Base-by-base conservation (phyloP, 2,797 vertebrate genomes). In the Sebastes diploproa region DNA sequence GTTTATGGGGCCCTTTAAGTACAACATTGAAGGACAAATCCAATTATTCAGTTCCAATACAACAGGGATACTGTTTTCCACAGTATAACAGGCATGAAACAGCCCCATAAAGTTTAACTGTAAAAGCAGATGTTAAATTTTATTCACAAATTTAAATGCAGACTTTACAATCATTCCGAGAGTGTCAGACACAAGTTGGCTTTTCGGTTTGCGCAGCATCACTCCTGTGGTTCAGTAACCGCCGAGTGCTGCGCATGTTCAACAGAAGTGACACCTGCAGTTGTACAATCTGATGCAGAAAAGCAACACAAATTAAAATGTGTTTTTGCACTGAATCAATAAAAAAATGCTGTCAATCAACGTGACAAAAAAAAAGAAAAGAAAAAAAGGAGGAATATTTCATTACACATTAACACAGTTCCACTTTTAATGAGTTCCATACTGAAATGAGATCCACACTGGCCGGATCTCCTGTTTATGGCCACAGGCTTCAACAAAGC, bases 151-250 rank as follows among this genome's bases (percentile, higher is more conserved):
- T 89, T 86, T 70, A 52, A 85, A 85, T 80, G 86, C 60, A 85
- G 78, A 38, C 6, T 52, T 92, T 91, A 94, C 93, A 95, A 94
- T 95, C 91, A 78, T 83, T 87, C 89, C 81, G 80, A 87, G 87
- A 86, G 78, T 75, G 85, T 92, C 86, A 87, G 90, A 88, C 79
- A 89, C 58, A 71, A 74, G 81, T 79, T 87, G 83, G 81, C 86
- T 76, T 78, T 81, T 83, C 62, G 87, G 76, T 83, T 81, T 90
- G 83, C 85, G 86, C 77, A 77, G 90, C 75, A 23, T 87, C 84
- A 58, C 63, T 61, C 32, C 72, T 52, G 66, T 80, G 63, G 79
- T 60, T 60, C 70, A 18, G 80, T 69, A 54, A 72, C 46, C 11
- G 0, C 60, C 59, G 42, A 82, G 72, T 55, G 74, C 65, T 56